Percentiles rank a stretch among this genome's conserved stretches.
Conservation (phyloP, 2,888 invertebrate species). For the Macrosoma leucophasiata region DNA sequence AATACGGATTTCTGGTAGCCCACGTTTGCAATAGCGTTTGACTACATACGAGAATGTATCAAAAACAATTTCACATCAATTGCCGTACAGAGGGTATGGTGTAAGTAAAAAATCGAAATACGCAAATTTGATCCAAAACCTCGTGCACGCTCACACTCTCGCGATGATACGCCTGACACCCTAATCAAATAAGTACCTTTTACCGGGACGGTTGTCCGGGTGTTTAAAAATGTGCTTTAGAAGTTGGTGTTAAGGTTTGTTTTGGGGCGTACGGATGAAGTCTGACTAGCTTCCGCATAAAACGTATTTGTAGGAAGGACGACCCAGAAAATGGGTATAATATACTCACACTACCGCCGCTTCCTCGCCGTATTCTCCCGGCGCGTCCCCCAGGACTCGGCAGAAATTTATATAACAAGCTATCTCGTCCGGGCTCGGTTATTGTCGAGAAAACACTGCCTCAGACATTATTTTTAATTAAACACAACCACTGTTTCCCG, state of each 20-base stretch:
- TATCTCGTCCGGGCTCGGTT: slow-evolving; percentile 68
- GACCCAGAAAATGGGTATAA: slow-evolving; percentile 76
- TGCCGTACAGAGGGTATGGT: slow-evolving; percentile 37
- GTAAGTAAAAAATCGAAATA: slow-evolving; percentile 66
- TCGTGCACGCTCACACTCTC: slow-evolving; percentile 68
- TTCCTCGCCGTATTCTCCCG: slow-evolving; percentile 66
- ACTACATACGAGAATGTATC: too few species aligned
- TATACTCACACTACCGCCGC: slow-evolving; percentile 71
- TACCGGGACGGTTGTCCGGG: slow-evolving; percentile 45
- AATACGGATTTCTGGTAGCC: too few species aligned
- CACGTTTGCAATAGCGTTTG: too few species aligned
- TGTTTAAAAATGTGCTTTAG: slow-evolving; percentile 35
- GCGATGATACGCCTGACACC: slow-evolving; percentile 75
- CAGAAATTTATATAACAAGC: slow-evolving; percentile 75
- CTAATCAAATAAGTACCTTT: slow-evolving; percentile 77
- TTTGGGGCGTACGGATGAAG: slow-evolving; percentile 32
- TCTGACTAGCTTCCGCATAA: slow-evolving; percentile 72
- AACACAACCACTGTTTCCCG: slow-evolving; percentile 57
- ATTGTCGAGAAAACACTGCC: slow-evolving; percentile 68
- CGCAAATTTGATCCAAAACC: slow-evolving; percentile 73
- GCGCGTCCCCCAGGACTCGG: slow-evolving; percentile 67
- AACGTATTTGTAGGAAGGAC: slow-evolving; percentile 76
- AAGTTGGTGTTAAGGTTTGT: slow-evolving; percentile 34
- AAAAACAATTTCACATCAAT: slow-evolving; percentile 50
- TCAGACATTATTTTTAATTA: slow-evolving; percentile 72